Evolutionary conservation across 2,888 invertebrate species (phyloP).

Genomic region (Cyclophora punctaria): DNA sequence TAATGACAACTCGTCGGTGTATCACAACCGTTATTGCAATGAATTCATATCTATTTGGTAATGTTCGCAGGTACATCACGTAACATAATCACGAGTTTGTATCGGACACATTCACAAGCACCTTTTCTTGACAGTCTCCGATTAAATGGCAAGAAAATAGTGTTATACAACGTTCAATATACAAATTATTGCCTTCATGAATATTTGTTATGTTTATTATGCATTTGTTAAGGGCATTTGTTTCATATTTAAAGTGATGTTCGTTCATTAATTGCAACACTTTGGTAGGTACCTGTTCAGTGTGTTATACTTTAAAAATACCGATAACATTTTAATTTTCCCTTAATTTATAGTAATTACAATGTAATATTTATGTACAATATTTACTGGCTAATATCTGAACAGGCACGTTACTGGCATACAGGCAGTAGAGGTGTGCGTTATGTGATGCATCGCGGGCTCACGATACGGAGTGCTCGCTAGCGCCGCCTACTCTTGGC

Average conservation of each 20-base stretch:
- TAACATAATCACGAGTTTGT: conserved; percentile 16
- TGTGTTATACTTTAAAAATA: neutral
- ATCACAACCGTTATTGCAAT: conserved; percentile 73
- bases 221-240: neutral
- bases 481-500: neutral
- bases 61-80: conserved; percentile 57
- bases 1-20: conserved; percentile 54
- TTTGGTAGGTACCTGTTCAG: neutral
- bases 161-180: neutral
- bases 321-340: neutral
- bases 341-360: conserved; percentile 1
- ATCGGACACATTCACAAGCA: neutral
- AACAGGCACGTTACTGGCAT: conserved; percentile 17
- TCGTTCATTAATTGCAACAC: no score
- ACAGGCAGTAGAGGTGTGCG: conserved; percentile 21
- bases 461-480: no score
- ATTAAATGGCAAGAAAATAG: conserved; percentile 11
- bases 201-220: neutral
- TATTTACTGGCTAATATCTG: conserved; percentile 9
- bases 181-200: neutral
- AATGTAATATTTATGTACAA: conserved; percentile 1
- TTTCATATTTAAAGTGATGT: no score
- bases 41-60: conserved; percentile 58
- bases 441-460: conserved; percentile 9
- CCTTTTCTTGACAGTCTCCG: conserved; percentile 2